Evolutionary conservation across 1,140 invertebrate species (phyloP).

Genomic region (Euwallacea fornicatus): DNA sequence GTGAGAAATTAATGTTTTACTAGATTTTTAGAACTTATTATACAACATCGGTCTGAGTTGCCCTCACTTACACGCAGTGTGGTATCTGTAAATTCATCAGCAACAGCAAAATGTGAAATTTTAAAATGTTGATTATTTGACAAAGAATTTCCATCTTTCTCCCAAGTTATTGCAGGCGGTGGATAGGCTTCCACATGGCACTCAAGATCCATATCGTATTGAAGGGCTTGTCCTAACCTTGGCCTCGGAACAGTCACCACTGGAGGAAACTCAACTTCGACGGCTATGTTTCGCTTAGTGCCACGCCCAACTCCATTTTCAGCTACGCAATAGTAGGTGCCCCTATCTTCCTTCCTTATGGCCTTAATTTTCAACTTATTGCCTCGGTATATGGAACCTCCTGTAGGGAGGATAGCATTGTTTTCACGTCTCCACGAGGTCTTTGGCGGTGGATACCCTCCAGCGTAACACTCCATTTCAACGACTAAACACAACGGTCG

Average conservation of each 20-base stretch:
- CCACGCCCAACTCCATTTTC: slow-evolving; percentile 88
- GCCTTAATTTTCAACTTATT: slow-evolving; percentile 79
- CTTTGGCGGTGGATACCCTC: slow-evolving; percentile 77
- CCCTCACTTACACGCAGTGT: slow-evolving; percentile 60
- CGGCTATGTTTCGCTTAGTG: slow-evolving; percentile 79
- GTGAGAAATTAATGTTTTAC: not conserved
- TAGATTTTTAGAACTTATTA: not conserved
- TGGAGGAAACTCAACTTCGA: slow-evolving; percentile 87
- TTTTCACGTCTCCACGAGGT: slow-evolving; percentile 92
- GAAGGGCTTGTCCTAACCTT: slow-evolving; percentile 80
- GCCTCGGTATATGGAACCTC: slow-evolving; percentile 78
- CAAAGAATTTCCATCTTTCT: slow-evolving; percentile 77
- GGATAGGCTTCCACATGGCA: slow-evolving; percentile 93
- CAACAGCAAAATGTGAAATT: slow-evolving; percentile 86
- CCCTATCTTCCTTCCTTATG: slow-evolving; percentile 85
- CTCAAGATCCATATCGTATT: slow-evolving; percentile 90
- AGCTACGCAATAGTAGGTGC: slow-evolving; percentile 92
- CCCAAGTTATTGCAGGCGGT: slow-evolving; percentile 83
- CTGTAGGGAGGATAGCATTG: slow-evolving; percentile 88
- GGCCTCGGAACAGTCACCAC: slow-evolving; percentile 81
- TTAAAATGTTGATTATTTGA: slow-evolving; percentile 84
- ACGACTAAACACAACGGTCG: slow-evolving; percentile 58
- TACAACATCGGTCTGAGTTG: not conserved
- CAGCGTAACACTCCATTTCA: slow-evolving; percentile 84
- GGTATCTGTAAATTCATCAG: slow-evolving; percentile 87